phyloP scores from a whole-genome alignment of 2,113 vertebrate genomes.

The Psophia crepitans region DNA sequence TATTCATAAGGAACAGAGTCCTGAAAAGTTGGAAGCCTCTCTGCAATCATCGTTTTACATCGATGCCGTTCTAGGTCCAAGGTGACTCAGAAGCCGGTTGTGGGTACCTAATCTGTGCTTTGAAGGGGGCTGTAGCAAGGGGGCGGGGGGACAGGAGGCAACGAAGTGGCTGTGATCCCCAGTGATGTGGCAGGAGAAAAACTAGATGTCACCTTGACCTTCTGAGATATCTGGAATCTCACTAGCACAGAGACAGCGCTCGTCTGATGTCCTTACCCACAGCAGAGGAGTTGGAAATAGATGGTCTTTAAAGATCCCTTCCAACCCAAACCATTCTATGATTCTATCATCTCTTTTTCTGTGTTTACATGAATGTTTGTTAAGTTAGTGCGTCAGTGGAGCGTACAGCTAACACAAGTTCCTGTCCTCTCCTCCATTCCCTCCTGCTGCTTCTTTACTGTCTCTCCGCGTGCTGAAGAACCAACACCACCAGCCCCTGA shows the following conservation, averaged over 20 bases:
- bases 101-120: not conserved
- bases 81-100: not conserved
- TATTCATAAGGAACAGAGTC: not conserved
- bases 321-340: not conserved
- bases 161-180: not conserved
- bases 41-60: not conserved
- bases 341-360: not conserved
- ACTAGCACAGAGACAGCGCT: not conserved
- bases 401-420: not conserved
- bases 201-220: not conserved
- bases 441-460: not conserved
- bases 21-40: not conserved
- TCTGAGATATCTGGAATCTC: not conserved
- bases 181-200: not conserved
- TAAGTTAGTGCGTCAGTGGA: not conserved
- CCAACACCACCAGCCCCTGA: not conserved
- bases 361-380: not conserved
- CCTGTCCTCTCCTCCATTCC: not conserved
- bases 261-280: not conserved
- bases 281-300: not conserved
- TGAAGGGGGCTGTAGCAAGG: not conserved
- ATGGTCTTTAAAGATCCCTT: not conserved
- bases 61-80: not conserved
- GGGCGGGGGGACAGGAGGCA: not conserved
- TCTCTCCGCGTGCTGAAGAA: not conserved